Evolutionary conservation across 2,797 vertebrate genomes (phyloP), one percentile per base, ranked within the genome.

Genomic region (Coranthus polyacanthus): DNA sequence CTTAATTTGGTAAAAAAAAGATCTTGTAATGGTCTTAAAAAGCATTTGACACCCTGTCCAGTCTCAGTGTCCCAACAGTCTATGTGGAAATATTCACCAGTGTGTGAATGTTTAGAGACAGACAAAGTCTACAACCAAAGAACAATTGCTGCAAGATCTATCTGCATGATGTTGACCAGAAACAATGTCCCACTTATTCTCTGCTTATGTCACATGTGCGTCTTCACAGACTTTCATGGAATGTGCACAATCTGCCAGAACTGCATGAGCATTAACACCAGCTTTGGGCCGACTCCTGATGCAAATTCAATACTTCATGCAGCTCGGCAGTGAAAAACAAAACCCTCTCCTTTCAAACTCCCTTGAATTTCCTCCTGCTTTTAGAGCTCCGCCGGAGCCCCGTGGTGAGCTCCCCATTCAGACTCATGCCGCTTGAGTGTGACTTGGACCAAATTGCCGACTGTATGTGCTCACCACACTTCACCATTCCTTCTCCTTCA

Each of bases 171-270:
- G 42, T 64, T 4, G 1, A 20, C 7, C 58, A 29, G 58, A 42
- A 41, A 84, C 77, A 82, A 75, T 62, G 69, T 47, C 29, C 34
- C 36, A 12, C 36, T 88, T 75, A 61, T 81, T 62, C 65, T 42
- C 37, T 3, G 52, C 58, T 73, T 45, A 56, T 53, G 84, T 80
- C 56, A 50, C 49, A 56, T 32, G 46, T 59, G 21, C 20, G 2
- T 7, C 15, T 45, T 45, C 16, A 6, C 12, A 18, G 34, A 41
- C 38, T 50, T 49, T 18, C 5, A 6, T 17, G 60, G 68, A 65
- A 79, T 76, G 64, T 60, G 50, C 8, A 2, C 60, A 44, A 17
- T 56, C 12, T 4, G 38, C 5, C 24, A 41, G 63, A 51, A 46
- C 11, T 6, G 16, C 50, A 5, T 49, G 49, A 37, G 26, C 51